Conservation (phyloP, 2,797 vertebrate genomes). For the Lacerta bilineata region DNA sequence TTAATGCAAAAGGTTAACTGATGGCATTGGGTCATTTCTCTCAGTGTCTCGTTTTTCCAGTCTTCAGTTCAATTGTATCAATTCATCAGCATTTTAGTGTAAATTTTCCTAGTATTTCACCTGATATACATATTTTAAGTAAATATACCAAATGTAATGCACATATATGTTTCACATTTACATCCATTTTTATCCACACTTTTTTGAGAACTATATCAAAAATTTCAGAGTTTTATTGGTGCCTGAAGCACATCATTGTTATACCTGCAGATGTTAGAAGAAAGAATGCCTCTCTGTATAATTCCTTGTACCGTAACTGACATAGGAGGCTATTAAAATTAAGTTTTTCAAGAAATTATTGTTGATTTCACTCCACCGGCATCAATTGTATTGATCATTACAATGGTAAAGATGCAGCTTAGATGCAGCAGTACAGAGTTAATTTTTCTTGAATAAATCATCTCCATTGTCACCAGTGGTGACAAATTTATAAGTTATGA, state of each 20-base stretch:
- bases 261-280: constrained; percentile 48
- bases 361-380: constrained; percentile 35
- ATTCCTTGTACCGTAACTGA: not conserved
- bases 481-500: constrained; percentile 56
- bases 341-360: constrained; percentile 44
- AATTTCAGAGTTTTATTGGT: constrained; percentile 27
- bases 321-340: constrained; percentile 8
- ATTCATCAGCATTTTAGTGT: too few relatives aligned
- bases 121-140: too few relatives aligned
- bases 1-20: not conserved
- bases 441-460: constrained; percentile 44
- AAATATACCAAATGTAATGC: too few relatives aligned
- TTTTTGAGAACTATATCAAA: too few relatives aligned
- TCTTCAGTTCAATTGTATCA: too few relatives aligned
- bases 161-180: not conserved
- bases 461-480: constrained; percentile 50
- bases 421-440: constrained; percentile 43
- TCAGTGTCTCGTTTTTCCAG: too few relatives aligned
- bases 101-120: too few relatives aligned
- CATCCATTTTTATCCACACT: too few relatives aligned
- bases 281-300: not conserved
- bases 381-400: constrained; percentile 33
- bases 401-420: constrained; percentile 55
- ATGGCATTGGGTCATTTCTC: too few relatives aligned
- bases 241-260: constrained; percentile 20